Percentiles rank a stretch among this genome's conserved stretches.
phyloP scores from a whole-genome alignment of 2,797 vertebrate species.

The Microctenopoma steveboyesi region DNA sequence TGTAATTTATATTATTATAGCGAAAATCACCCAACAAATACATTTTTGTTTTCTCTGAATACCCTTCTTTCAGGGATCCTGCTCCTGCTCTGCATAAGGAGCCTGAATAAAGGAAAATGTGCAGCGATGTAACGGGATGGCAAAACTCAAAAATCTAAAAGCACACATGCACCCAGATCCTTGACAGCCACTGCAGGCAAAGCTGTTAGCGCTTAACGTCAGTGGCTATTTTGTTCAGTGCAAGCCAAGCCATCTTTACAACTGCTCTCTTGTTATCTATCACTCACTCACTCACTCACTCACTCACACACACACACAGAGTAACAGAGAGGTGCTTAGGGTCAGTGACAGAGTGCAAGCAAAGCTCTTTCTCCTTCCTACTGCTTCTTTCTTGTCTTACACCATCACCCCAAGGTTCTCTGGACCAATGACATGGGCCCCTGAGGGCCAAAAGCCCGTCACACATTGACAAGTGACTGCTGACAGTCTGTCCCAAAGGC shows the following conservation, averaged over 20 bases:
- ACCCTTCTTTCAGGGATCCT: no score
- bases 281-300: constrained; percentile 15
- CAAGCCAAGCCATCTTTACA: constrained; percentile 41
- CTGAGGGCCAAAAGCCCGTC: constrained; percentile 60
- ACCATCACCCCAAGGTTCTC: constrained; percentile 54
- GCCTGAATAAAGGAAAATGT: background rate
- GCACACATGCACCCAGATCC: constrained; percentile 19
- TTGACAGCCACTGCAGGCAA: constrained; percentile 54
- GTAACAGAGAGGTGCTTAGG: constrained; percentile 61
- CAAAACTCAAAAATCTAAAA: background rate
- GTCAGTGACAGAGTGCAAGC: constrained; percentile 75
- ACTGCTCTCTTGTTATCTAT: constrained; percentile 11
- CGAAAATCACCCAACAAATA: no score
- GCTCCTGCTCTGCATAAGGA: background rate
- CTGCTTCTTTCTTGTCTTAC: constrained; percentile 48
- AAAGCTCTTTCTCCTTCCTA: constrained; percentile 57
- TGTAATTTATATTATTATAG: no score
- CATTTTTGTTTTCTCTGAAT: no score
- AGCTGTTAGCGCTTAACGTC: constrained; percentile 33
- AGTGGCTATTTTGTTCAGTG: constrained; percentile 50
- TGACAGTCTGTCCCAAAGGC: constrained; percentile 66
- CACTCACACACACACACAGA: constrained; percentile 10
- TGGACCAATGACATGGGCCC: constrained; percentile 62
- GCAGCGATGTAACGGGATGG: background rate
- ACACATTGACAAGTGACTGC: constrained; percentile 60